A percentile compares a stretch with the other conserved stretches of the same genome.
Conservation (phyloP, 2,888 invertebrate species). For the Acronicta leporina region DNA sequence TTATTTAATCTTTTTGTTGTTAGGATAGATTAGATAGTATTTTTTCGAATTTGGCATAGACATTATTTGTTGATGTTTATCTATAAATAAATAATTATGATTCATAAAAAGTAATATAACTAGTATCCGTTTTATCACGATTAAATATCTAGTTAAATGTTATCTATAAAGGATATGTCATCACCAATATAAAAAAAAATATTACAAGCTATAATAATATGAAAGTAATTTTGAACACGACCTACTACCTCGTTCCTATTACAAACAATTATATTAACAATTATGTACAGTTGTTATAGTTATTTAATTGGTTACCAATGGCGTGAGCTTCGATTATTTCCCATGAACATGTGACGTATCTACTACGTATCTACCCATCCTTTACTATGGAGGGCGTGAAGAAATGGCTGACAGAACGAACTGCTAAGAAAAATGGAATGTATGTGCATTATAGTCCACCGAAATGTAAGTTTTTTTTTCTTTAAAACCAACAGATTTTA, state of each 20-base stretch:
- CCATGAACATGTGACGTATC: slow-evolving; percentile 15
- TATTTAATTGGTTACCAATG: slow-evolving; percentile 3
- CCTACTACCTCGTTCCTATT: background rate
- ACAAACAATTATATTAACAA: slow-evolving; percentile 5
- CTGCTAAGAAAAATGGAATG: slow-evolving; percentile 83
- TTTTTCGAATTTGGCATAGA: too few relatives aligned
- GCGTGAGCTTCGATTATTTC: slow-evolving; percentile 4
- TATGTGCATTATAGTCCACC: slow-evolving; percentile 91
- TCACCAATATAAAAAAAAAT: too few relatives aligned
- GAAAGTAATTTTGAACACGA: slow-evolving; percentile 1
- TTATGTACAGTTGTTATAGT: slow-evolving; percentile 12
- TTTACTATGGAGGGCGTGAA: slow-evolving; percentile 76
- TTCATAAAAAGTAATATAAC: too few relatives aligned
- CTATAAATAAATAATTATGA: too few relatives aligned
- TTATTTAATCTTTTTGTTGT: too few relatives aligned
- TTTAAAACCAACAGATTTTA: too few relatives aligned
- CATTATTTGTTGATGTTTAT: too few relatives aligned
- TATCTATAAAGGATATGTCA: too few relatives aligned
- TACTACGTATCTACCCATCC: slow-evolving; percentile 7
- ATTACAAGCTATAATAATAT: too few relatives aligned
- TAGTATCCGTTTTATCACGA: too few relatives aligned
- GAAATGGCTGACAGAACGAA: slow-evolving; percentile 74
- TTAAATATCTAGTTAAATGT: too few relatives aligned
- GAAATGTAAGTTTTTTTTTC: slow-evolving; percentile 84
- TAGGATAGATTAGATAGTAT: too few relatives aligned